phyloP scores from a whole-genome alignment of 2,797 vertebrate species.

The Forpus xanthops region DNA sequence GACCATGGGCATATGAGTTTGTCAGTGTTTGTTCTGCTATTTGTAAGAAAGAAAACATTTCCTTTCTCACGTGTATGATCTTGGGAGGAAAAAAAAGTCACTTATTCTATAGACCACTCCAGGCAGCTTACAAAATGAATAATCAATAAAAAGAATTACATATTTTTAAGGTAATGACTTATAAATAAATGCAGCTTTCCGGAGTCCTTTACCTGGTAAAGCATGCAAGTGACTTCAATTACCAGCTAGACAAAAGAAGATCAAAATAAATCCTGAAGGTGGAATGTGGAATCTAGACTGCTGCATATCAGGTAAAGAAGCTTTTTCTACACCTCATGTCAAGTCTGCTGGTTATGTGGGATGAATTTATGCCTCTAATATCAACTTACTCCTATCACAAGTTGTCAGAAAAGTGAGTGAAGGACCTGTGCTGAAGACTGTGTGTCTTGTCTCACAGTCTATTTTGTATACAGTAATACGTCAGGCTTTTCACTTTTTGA shows the following conservation, averaged over 20 bases:
- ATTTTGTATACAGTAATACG: accelerated
- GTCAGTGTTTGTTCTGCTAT: neutral
- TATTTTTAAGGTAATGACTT: neutral
- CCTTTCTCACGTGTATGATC: neutral
- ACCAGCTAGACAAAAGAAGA: neutral
- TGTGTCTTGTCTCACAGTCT: neutral
- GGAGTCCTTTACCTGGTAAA: neutral
- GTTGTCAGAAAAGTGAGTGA: neutral
- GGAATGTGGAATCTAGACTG: neutral
- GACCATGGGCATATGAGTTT: neutral
- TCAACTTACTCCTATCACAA: neutral
- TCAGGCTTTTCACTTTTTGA: neutral
- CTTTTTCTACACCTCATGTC: neutral
- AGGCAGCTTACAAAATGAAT: neutral
- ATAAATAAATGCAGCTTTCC: neutral
- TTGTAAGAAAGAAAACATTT: neutral
- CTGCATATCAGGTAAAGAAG: neutral
- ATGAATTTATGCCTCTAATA: neutral
- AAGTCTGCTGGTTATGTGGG: neutral
- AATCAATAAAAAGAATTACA: neutral
- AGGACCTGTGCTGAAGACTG: neutral
- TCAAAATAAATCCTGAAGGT: neutral
- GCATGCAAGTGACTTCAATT: neutral
- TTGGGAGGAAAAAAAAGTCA: accelerated
- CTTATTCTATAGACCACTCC: neutral